Evolutionary conservation across 2,888 invertebrate genomes (phyloP), one percentile per base, ranked within the genome.

Genomic region (Bembecia ichneumoniformis): DNA sequence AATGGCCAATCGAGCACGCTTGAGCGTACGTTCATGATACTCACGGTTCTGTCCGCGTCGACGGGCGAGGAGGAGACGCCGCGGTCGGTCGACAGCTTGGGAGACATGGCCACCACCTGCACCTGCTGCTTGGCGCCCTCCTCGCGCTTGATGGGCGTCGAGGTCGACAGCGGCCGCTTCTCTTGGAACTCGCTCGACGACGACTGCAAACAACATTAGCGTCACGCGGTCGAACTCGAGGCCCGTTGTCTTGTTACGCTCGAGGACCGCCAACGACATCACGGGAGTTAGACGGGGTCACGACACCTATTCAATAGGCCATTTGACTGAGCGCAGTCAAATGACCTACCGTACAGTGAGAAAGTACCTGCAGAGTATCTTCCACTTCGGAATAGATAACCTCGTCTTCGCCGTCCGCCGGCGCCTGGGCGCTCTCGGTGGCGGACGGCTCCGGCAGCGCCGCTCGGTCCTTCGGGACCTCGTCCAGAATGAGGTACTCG

Each of bases 81-180:
- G 43, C 48, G 50, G 3, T 43, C 46, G 47, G 47, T 51, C 35
- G 55, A 43, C 48, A 61, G 60, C 58, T 83, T 84, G 51, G 81
- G 83, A 55, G 84, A 79, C 76, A 82, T 72, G 55, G 72, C 84
- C 51, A 86, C 86, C 47, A 87, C 84, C 47, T 74, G 76, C 47
- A 66, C 82, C 46, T 65, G 72, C 54, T 66, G 52, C 56, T 64
- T 64, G 40, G 50, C 50, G 35, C 51, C 57, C 11, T 43, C 46
- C n/a, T 63, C 64, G 28, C 63, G 64, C 60, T 79, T 82, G 55
- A 83, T 65, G 13, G 87, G 87, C 40, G 87, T 87, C 3, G 87
- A 87, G 35, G 84, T 71, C 10, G 67, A 71, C 49, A 84, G 62
- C 47, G 86, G 86, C 57, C 55, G 57, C 54, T 72, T 64, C 50